Evolutionary conservation across 1,140 invertebrate genomes (phyloP), one percentile per base, ranked within the genome.

Genomic region (Aplysia californica): DNA sequence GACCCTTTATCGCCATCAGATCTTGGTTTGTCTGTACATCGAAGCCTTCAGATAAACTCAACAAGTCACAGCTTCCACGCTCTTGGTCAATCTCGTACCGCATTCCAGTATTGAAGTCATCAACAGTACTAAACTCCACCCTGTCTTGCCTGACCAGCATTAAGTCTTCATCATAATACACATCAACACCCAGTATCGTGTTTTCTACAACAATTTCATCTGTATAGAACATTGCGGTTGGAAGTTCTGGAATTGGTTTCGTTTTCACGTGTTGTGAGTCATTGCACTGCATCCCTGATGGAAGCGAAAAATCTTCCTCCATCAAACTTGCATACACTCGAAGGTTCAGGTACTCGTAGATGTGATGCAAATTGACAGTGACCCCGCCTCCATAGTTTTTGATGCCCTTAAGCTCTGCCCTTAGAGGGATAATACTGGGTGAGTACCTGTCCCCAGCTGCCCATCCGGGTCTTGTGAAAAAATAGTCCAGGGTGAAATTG

Each of bases 401-500:
- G 18, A 61, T 31, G 0, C 82, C 82, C 21, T 41, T 38, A 6
- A 80, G 59, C 29, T 72, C 78, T 4, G 82, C 82, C 44, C 77
- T 68, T 1, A 84, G 65, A 0, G 82, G 82, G 58, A 82, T 76
- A 44, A 78, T 66, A 6, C 29, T 33, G 3, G 41, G 64, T 15
- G 29, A 20, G 64, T 35, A 55, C 3, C 39, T 26, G 26, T 76
- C 79, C 1, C 75, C 58, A 6, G 64, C 69, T 2, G 44, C 61
- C 80, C 78, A 83, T 1, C 75, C 56, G 3, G 33, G 3, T 21
- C 81, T 69, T 69, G 82, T 72, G 61, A 85, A 84, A 38, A 81
- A 85, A 65, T 85, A 85, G 78, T 85, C 84, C 5, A 85, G 66
- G 10, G 79, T 82, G 55, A 84, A 85, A 41, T 80, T 84, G 15